Evolutionary conservation across 2,888 invertebrate species (phyloP).

Genomic region (Chymomyza procnemis): DNA sequence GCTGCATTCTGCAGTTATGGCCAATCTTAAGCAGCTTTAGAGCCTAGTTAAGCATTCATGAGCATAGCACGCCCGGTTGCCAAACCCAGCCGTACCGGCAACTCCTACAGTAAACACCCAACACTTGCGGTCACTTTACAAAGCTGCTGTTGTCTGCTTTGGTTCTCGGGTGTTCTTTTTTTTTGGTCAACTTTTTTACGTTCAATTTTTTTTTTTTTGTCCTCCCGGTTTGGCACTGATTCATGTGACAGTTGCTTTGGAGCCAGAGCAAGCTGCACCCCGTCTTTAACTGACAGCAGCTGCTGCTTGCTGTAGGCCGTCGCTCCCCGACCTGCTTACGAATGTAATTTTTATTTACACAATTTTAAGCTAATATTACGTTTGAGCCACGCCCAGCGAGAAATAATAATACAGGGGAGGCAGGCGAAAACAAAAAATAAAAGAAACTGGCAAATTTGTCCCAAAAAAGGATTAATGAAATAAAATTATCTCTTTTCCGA

Average conservation of each 20-base stretch:
- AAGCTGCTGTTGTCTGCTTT: neutral
- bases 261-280: neutral
- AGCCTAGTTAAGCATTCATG: constrained; percentile 36
- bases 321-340: constrained; percentile 58
- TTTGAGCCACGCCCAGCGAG: constrained; percentile 60
- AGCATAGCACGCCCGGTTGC: constrained; percentile 5
- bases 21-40: constrained; percentile 2
- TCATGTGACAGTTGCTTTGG: constrained; percentile 23
- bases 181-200: neutral
- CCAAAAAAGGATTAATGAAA: constrained; percentile 77
- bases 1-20: constrained; percentile 46
- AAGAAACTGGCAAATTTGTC: constrained; percentile 63
- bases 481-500: constrained; percentile 76
- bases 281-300: constrained; percentile 32
- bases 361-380: constrained; percentile 72
- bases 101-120: constrained; percentile 23
- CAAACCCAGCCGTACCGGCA: constrained; percentile 19
- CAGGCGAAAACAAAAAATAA: constrained; percentile 25
- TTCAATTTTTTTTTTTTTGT: neutral
- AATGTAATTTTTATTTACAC: constrained; percentile 73
- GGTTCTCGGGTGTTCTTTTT: neutral
- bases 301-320: constrained; percentile 34
- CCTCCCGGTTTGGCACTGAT: constrained; percentile 32
- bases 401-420: constrained; percentile 16
- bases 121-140: constrained; percentile 52